Conservation (phyloP, 1,140 invertebrate genomes). For the Aethina tumida region DNA sequence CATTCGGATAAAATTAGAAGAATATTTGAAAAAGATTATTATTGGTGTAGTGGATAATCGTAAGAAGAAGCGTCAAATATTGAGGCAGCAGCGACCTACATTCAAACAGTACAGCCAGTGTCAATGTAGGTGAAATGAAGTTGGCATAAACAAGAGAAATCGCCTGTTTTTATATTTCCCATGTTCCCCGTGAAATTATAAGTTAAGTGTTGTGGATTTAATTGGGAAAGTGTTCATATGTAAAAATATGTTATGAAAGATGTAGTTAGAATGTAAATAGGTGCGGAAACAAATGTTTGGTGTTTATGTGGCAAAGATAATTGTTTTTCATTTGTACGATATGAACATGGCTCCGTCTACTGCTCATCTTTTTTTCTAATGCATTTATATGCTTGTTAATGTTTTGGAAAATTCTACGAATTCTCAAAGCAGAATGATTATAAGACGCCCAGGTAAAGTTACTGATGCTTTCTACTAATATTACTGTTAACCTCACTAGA, state of each 20-base stretch:
- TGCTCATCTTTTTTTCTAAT: conserved; percentile 19
- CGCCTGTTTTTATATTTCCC: conserved; percentile 12
- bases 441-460: conserved; percentile 25
- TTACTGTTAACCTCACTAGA: conserved; percentile 12
- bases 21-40: too few relatives aligned
- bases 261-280: conserved; percentile 8
- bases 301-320: conserved; percentile 27
- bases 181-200: conserved; percentile 8
- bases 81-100: too few relatives aligned
- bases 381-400: conserved; percentile 19
- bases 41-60: too few relatives aligned
- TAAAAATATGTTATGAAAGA: conserved; percentile 7
- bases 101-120: conserved; percentile 10
- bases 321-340: conserved; percentile 25
- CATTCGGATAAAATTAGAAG: too few relatives aligned
- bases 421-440: conserved; percentile 21
- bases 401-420: conserved; percentile 8
- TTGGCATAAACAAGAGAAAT: conserved; percentile 22
- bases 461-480: conserved; percentile 9
- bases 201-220: conserved; percentile 1
- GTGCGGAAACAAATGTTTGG: conserved; percentile 6
- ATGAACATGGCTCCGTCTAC: conserved; percentile 34
- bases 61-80: too few relatives aligned
- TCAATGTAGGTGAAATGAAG: conserved; percentile 26
- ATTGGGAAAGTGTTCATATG: neutral